Evolutionary conservation across 2,113 vertebrate species (phyloP), one percentile per base, ranked within the genome.

Genomic region (Empidonax alnorum): DNA sequence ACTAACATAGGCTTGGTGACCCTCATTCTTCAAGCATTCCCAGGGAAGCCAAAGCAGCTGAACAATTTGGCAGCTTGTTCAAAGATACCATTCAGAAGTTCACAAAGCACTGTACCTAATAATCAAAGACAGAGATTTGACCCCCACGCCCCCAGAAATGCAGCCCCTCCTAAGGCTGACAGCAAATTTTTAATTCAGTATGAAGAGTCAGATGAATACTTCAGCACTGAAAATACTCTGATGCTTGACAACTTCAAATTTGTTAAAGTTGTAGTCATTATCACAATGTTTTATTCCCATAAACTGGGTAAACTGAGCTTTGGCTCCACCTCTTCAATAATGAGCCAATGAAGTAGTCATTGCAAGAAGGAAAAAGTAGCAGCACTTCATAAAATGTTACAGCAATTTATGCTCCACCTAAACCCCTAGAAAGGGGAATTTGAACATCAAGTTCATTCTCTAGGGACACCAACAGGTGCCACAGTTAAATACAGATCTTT

Each of bases 261-360:
- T 93, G 62, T 96, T 94, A 28, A 95, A 95, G 69, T 81, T 81
- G 78, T 56, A 94, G 91, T 62, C 53, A 87, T 86, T 95, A 96
- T 96, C 79, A 95, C 94, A 90, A 82, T 78, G 87, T 82, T 91
- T 93, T 87, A 95, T 89, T 95, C 90, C 84, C 87, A 93, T 92
- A 91, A 96, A 92, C 59, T 31, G 22, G 28, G 25, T 84, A 77
- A 82, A 77, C 52, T 67, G 80, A 88, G 55, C 80, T 83, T 75
- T 84, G 56, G 61, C 67, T 95, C 92, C 77, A 42, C 33, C 50
- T 84, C 59, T 81, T 84, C 69, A 76, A 24, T 58, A 84, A 91
- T 8, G 30, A 88, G 74, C 63, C 63, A 84, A 93, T 44, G 41
- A 82, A 80, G 37, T 41, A 81, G 35, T 41, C 44, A 58, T 82